Conservation (phyloP, 1,140 invertebrate species). For the Amphibalanus amphitrite region DNA sequence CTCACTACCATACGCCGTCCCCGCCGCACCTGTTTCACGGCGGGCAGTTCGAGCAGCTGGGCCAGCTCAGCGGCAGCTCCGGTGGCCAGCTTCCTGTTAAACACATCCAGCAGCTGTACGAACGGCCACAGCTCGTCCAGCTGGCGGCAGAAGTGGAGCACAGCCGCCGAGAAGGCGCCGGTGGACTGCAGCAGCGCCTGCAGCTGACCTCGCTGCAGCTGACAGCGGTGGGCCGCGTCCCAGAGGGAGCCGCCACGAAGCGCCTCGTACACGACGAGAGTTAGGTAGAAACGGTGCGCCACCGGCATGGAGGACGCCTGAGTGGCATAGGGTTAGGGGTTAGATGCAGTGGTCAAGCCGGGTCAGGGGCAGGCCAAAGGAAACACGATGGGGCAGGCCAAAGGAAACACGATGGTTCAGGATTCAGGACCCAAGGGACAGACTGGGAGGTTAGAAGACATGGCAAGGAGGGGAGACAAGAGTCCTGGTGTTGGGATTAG, state of each 20-base stretch:
- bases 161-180: conserved; percentile 27
- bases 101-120: conserved; percentile 45
- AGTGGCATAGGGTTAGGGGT: background rate
- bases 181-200: conserved; percentile 36
- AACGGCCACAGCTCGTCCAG: conserved; percentile 57
- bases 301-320: conserved; percentile 24
- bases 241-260: conserved; percentile 50
- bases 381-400: too few species aligned
- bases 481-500: too few species aligned
- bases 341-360: background rate
- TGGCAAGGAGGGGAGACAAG: background rate
- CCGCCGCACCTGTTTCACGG: conserved; percentile 39
- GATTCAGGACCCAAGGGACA: too few species aligned
- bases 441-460: background rate
- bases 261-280: conserved; percentile 64
- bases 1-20: too few species aligned
- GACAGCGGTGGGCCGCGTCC: conserved; percentile 52
- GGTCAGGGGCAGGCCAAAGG: too few species aligned
- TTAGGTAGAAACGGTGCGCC: conserved; percentile 60
- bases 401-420: too few species aligned
- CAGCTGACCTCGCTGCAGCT: conserved; percentile 42
- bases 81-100: conserved; percentile 48
- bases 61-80: conserved; percentile 56
- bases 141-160: conserved; percentile 25
- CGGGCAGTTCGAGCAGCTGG: conserved; percentile 62